These are phyloP conservation scores for Lucifuga dentata DNA, from an alignment of 2,113 vertebrate genomes.

Conservation along the genomic window DNA sequence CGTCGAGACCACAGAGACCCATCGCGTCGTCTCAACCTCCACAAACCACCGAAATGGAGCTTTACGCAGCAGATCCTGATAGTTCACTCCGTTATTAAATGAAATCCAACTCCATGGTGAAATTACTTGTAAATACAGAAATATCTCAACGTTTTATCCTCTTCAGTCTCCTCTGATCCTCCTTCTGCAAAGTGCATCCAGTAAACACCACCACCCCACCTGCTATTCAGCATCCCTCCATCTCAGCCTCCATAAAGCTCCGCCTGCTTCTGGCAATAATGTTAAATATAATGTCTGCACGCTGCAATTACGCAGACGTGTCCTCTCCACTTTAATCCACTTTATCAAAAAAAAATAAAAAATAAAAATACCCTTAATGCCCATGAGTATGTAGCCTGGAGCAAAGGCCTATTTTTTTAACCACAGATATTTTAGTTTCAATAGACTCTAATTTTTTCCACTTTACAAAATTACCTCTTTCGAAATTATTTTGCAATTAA, in stretches of 20 bases:
- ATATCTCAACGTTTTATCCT: neutral
- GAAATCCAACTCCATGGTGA: neutral
- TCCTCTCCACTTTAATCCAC: neutral
- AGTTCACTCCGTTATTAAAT: no score
- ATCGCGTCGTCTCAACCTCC: constrained; percentile 57
- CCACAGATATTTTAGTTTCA: neutral
- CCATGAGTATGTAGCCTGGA: neutral
- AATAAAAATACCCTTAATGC: neutral
- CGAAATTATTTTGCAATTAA: no score
- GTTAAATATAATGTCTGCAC: constrained; percentile 52
- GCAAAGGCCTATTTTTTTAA: neutral
- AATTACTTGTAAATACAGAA: neutral
- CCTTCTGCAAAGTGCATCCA: constrained; percentile 8
- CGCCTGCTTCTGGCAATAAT: constrained; percentile 59
- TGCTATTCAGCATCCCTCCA: constrained; percentile 72
- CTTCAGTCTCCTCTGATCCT: neutral
- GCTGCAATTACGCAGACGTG: constrained; percentile 34
- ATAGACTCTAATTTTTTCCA: no score
- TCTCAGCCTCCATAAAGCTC: constrained; percentile 63
- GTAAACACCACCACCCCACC: constrained; percentile 71
- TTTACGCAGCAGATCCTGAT: constrained; percentile 5
- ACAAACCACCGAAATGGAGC: constrained; percentile 47
- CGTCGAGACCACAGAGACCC: constrained; percentile 52
- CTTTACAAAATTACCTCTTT: no score
- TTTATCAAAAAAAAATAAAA: neutral